phyloP scores from a whole-genome alignment of 2,797 vertebrate genomes.

The Eospalax fontanierii region DNA sequence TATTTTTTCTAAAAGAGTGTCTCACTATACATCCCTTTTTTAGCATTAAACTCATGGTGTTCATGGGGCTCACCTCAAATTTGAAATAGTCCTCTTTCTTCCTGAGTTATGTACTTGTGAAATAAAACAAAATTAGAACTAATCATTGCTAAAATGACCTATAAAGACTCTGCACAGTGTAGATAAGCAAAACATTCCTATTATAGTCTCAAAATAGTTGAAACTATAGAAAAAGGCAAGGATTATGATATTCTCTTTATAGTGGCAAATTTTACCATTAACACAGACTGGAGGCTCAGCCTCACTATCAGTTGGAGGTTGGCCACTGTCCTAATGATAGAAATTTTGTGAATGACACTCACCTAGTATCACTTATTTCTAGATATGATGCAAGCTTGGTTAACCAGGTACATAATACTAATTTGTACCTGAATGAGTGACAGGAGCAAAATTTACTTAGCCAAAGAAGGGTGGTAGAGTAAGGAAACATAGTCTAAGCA shows the following conservation, averaged over 20 bases:
- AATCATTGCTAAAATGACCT: too few species aligned
- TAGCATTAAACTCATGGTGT: not conserved
- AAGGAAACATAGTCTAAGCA: not conserved
- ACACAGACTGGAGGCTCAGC: not conserved
- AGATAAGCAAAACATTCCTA: not conserved
- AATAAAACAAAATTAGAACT: too few species aligned
- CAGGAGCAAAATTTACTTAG: not conserved
- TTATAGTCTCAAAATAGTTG: not conserved
- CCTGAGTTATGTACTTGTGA: not conserved
- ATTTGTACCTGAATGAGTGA: not conserved
- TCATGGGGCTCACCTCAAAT: not conserved
- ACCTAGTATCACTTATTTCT: not conserved
- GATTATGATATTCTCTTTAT: not conserved
- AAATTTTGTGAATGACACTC: not conserved
- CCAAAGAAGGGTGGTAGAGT: not conserved
- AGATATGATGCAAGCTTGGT: not conserved
- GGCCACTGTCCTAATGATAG: not conserved
- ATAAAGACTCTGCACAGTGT: not conserved
- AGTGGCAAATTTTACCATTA: not conserved
- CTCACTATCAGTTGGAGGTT: accelerated
- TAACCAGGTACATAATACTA: not conserved
- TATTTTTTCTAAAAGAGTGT: not conserved
- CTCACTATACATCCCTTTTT: not conserved
- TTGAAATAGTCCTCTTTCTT: not conserved
- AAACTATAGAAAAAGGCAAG: too few species aligned